These are phyloP conservation scores for Illadopsis cleaveri DNA, from an alignment of 2,113 vertebrate species.

Conservation along the genomic window DNA sequence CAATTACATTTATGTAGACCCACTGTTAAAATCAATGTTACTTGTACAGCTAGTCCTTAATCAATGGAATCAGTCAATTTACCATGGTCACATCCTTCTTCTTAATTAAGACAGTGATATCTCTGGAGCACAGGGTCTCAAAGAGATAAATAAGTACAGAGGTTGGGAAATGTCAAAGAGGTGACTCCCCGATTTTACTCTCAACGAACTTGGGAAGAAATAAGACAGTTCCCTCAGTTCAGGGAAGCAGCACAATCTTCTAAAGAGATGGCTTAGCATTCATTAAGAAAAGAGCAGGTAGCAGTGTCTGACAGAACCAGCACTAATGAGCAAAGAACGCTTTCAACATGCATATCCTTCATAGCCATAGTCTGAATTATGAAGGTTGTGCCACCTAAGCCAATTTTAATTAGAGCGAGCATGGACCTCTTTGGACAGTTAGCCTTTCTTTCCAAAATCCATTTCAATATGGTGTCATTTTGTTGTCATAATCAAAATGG, in stretches of 20 bases:
- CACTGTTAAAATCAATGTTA: slow-evolving; percentile 90
- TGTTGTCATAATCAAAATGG: slow-evolving; percentile 88
- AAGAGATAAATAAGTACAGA: slow-evolving; percentile 87
- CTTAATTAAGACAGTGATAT: slow-evolving; percentile 96
- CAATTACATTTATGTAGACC: slow-evolving; percentile 92
- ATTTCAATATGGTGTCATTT: slow-evolving; percentile 86
- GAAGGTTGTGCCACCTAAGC: slow-evolving; percentile 84
- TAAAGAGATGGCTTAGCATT: slow-evolving; percentile 80
- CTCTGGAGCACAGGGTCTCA: slow-evolving; percentile 82
- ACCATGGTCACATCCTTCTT: slow-evolving; percentile 88
- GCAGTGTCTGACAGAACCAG: slow-evolving; percentile 77
- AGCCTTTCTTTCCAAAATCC: slow-evolving; percentile 85
- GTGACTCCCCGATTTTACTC: slow-evolving; percentile 82
- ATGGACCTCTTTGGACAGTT: slow-evolving; percentile 84
- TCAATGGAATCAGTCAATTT: slow-evolving; percentile 93
- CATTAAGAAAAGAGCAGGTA: slow-evolving; percentile 84
- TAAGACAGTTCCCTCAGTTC: slow-evolving; percentile 78
- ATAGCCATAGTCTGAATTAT: slow-evolving; percentile 78
- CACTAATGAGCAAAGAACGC: slow-evolving; percentile 84
- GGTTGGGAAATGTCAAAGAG: slow-evolving; percentile 85
- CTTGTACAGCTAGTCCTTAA: slow-evolving; percentile 89
- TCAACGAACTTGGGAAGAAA: slow-evolving; percentile 77
- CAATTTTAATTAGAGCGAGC: slow-evolving; percentile 87
- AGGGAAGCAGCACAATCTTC: slow-evolving; percentile 69
- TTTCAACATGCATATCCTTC: slow-evolving; percentile 81